Evolutionary conservation across 2,797 vertebrate genomes (phyloP).

Genomic region (Acridotheres tristis): DNA sequence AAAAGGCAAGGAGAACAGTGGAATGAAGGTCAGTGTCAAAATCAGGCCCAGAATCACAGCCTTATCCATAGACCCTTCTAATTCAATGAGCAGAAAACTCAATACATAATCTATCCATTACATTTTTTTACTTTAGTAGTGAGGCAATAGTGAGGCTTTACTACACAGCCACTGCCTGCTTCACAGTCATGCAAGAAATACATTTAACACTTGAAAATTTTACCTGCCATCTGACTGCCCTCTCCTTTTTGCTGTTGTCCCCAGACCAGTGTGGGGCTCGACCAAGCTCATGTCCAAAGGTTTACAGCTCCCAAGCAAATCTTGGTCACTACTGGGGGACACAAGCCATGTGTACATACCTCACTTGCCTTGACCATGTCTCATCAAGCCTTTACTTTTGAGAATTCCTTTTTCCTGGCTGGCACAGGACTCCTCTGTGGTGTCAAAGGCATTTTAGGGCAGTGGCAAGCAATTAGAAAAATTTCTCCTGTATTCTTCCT

Average conservation of each 20-base stretch:
- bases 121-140: neutral
- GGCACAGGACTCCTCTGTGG: neutral
- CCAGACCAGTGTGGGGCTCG: neutral
- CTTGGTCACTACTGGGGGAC: neutral
- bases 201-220: neutral
- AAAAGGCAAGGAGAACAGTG: neutral
- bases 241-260: neutral
- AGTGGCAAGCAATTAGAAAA: neutral
- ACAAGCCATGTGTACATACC: rapidly evolving
- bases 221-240: neutral
- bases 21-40: neutral
- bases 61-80: neutral
- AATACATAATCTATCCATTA: neutral
- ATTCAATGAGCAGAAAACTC: neutral
- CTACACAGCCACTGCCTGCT: neutral
- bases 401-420: neutral
- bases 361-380: neutral
- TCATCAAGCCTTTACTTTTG: neutral
- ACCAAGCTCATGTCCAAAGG: neutral
- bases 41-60: neutral
- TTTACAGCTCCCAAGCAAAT: neutral
- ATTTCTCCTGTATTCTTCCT: neutral
- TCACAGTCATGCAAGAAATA: neutral
- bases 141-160: neutral
- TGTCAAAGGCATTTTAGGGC: neutral